Conservation (phyloP, 1,140 invertebrate genomes). For the Heliconius eleuchia region DNA sequence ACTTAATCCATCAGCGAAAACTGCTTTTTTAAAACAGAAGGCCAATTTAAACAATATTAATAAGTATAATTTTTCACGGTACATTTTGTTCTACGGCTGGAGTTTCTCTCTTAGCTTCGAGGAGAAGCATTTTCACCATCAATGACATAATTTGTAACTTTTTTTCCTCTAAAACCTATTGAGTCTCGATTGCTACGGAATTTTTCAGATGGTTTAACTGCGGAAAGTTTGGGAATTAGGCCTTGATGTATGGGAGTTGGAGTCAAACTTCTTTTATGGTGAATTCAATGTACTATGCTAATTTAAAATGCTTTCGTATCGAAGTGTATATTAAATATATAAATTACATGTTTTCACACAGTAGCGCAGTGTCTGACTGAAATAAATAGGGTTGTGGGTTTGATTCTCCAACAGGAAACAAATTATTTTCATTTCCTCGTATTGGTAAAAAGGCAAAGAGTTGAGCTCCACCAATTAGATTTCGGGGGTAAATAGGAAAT, state of each 20-base stretch:
- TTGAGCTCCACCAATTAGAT: no score
- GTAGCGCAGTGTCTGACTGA: neutral
- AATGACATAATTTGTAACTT: slow-evolving; percentile 40
- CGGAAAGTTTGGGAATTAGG: slow-evolving; percentile 33
- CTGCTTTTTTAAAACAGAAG: neutral
- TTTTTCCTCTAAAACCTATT: slow-evolving; percentile 37
- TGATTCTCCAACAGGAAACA: neutral
- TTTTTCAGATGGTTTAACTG: slow-evolving; percentile 31
- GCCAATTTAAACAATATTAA: neutral
- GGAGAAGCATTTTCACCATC: slow-evolving; percentile 35
- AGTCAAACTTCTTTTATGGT: slow-evolving; percentile 24
- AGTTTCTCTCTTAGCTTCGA: slow-evolving; percentile 21
- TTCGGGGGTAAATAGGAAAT: no score
- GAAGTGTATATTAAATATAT: neutral
- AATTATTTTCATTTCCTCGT: no score
- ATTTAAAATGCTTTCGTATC: slow-evolving; percentile 16
- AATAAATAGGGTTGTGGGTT: neutral
- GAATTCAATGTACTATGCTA: slow-evolving; percentile 24
- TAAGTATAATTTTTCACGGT: neutral
- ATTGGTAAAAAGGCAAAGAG: no score
- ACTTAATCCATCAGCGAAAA: neutral
- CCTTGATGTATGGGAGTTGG: slow-evolving; percentile 26
- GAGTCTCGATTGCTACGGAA: slow-evolving; percentile 28
- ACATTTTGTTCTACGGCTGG: slow-evolving; percentile 24
- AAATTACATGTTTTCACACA: neutral